phyloP scores from a whole-genome alignment of 2,113 vertebrate genomes.

The Todiramphus chloris region DNA sequence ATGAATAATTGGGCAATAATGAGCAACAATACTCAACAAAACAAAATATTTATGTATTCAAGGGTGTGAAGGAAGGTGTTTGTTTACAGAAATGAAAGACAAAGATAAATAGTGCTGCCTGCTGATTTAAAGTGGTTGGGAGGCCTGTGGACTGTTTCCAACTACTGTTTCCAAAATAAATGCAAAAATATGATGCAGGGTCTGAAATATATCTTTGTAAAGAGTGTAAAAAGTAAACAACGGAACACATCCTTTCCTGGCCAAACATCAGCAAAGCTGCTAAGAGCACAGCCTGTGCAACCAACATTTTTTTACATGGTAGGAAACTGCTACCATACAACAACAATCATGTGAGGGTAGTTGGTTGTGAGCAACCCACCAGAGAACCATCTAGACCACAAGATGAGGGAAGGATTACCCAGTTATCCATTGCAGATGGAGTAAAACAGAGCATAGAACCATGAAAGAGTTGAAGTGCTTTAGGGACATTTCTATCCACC shows the following conservation, averaged over 20 bases:
- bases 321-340: neutral
- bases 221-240: neutral
- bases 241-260: neutral
- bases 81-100: conserved; percentile 47
- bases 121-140: conserved; percentile 9
- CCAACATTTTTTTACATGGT: neutral
- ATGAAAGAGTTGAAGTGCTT: neutral
- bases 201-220: neutral
- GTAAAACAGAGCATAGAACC: neutral
- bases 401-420: neutral
- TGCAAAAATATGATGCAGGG: neutral
- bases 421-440: neutral
- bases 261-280: neutral
- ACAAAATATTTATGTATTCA: conserved; percentile 15
- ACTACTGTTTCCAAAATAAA: conserved; percentile 13
- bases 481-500: neutral
- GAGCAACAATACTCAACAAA: neutral
- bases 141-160: conserved; percentile 10
- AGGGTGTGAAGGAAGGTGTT: neutral
- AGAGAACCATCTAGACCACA: neutral
- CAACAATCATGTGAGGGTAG: rapidly evolving
- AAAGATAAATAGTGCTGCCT: conserved; percentile 45
- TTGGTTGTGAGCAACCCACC: neutral
- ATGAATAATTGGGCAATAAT: neutral
- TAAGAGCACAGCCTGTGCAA: neutral